phyloP scores from a whole-genome alignment of 2,888 invertebrate species.

The Protonemura montana region DNA sequence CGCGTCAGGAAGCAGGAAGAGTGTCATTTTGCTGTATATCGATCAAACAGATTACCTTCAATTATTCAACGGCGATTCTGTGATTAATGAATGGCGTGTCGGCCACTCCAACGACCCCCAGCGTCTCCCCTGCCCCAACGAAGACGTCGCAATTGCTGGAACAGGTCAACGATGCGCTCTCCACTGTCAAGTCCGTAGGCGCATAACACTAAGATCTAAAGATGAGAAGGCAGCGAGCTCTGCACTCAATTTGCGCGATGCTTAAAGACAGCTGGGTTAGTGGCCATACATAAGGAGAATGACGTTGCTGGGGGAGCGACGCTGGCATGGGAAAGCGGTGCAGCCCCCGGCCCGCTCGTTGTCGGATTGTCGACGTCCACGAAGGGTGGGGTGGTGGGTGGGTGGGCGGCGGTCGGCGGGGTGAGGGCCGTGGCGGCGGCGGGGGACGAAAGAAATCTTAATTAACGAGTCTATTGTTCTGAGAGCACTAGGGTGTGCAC shows the following conservation, averaged over 20 bases:
- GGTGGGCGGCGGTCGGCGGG: slow-evolving; percentile 52
- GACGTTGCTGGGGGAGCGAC: neutral
- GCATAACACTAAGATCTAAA: neutral
- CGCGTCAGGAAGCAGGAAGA: neutral
- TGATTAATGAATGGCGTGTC: slow-evolving; percentile 40
- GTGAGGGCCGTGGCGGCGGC: slow-evolving; percentile 45
- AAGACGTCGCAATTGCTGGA: neutral
- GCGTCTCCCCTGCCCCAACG: neutral
- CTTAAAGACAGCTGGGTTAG: slow-evolving; percentile 43
- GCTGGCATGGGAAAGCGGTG: neutral
- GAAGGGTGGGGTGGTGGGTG: slow-evolving; percentile 56
- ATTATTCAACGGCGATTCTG: neutral
- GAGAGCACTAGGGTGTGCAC: slow-evolving; percentile 64
- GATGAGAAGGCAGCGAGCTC: slow-evolving; percentile 25
- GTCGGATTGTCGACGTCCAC: slow-evolving; percentile 38
- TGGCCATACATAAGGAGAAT: slow-evolving; percentile 28
- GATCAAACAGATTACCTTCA: neutral
- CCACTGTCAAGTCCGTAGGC: neutral
- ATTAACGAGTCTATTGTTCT: slow-evolving; percentile 81
- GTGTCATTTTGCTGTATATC: neutral
- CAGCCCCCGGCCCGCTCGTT: slow-evolving; percentile 24
- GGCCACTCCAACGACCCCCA: neutral
- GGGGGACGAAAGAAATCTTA: slow-evolving; percentile 71
- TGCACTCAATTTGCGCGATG: slow-evolving; percentile 40
- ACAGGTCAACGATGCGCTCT: neutral